Evolutionary conservation across 37 sponge, comb jelly and placozoan genomes (phyloP).

Genomic region (Theonella swinhoei): DNA sequence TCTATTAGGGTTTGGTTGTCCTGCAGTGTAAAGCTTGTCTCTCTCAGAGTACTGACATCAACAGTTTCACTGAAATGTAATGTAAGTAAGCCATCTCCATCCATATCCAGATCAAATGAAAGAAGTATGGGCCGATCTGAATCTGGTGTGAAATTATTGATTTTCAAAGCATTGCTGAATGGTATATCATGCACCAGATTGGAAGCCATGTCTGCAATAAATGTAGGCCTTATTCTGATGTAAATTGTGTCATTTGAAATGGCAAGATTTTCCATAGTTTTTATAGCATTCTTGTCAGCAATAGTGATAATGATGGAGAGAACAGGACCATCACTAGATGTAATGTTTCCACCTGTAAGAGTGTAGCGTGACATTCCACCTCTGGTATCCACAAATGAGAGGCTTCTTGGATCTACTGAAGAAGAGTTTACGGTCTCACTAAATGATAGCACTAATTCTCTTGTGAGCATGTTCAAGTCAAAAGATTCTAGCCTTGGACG

Average conservation of each 20-base stretch:
- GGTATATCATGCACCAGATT: constrained; percentile 67
- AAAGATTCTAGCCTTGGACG: constrained; percentile 60
- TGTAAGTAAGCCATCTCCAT: constrained; percentile 67
- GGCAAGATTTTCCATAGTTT: constrained; percentile 58
- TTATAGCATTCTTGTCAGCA: constrained; percentile 85
- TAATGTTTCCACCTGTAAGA: constrained; percentile 69
- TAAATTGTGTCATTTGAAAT: constrained; percentile 63
- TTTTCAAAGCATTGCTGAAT: constrained; percentile 36
- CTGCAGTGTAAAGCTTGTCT: constrained; percentile 64
- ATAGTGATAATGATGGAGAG: constrained; percentile 50
- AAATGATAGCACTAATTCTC: constrained; percentile 69
- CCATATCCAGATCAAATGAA: constrained; percentile 87
- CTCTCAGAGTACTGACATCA: constrained; percentile 68
- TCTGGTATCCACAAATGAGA: constrained; percentile 58
- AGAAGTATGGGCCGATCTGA: constrained; percentile 60
- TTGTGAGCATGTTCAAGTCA: constrained; percentile 67
- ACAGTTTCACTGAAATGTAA: constrained; percentile 92
- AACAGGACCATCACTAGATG: constrained; percentile 54
- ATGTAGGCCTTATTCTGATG: constrained; percentile 37
- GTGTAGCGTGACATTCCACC: constrained; percentile 35
- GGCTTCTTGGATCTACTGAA: constrained; percentile 59
- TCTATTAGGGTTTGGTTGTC: constrained; percentile 39
- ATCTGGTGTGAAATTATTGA: constrained; percentile 67
- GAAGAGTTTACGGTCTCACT: constrained; percentile 80
- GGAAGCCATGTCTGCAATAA: constrained; percentile 70